Conservation (phyloP, 2,113 vertebrate species). For the Notarius quadriscutis region DNA sequence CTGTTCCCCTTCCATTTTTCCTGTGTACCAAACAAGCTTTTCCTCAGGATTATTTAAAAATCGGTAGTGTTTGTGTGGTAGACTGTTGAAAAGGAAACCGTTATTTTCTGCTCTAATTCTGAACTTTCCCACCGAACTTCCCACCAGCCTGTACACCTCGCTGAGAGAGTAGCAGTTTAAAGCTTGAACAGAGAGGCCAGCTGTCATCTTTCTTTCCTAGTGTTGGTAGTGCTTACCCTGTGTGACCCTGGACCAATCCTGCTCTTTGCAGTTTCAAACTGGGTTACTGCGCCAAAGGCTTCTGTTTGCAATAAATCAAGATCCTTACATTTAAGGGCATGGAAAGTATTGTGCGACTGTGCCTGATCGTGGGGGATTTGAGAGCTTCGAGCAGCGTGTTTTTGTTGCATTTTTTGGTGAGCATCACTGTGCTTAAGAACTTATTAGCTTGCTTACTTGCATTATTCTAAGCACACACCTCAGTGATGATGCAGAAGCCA, state of each 20-base stretch:
- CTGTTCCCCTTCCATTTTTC: neutral
- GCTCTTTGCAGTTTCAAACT: conserved; percentile 37
- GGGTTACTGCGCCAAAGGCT: conserved; percentile 50
- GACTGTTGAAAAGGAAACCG: too few species aligned
- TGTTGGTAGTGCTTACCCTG: conserved; percentile 41
- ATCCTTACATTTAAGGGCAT: conserved; percentile 44
- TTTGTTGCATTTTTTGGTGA: neutral
- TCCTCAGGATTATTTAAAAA: neutral
- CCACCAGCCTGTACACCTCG: neutral
- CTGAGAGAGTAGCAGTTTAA: neutral
- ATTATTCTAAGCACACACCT: conserved; percentile 45
- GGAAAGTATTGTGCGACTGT: conserved; percentile 18
- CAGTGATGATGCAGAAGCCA: conserved; percentile 52
- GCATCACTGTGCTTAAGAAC: neutral
- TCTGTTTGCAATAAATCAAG: conserved; percentile 51
- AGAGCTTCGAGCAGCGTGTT: neutral
- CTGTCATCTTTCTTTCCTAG: conserved; percentile 2
- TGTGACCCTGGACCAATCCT: conserved; percentile 39
- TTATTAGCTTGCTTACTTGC: conserved; percentile 22
- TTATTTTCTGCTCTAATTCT: conserved; percentile 11
- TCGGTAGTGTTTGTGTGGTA: neutral
- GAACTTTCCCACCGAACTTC: neutral
- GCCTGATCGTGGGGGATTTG: neutral
- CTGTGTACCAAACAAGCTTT: neutral
- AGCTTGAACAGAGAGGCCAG: neutral